These are phyloP conservation scores for Macrotis lagotis DNA, from an alignment of 2,113 vertebrate genomes.

Conservation along the genomic window DNA sequence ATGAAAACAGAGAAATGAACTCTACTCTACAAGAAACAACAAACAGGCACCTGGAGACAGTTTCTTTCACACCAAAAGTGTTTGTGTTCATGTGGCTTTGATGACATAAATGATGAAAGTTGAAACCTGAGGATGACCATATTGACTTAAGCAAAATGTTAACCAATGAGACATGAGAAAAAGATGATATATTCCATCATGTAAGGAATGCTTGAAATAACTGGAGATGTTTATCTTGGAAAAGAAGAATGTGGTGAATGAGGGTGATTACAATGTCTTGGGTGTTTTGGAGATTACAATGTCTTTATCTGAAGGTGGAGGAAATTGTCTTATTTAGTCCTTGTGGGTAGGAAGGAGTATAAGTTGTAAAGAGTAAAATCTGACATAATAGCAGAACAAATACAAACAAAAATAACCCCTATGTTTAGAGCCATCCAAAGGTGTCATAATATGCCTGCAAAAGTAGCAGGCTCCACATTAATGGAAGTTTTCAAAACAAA, in stretches of 20 bases:
- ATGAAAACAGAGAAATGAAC: background rate
- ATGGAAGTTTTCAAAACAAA: background rate
- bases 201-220: background rate
- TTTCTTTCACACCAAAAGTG: background rate
- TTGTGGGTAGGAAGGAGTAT: too few relatives aligned
- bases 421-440: background rate
- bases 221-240: background rate
- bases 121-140: background rate
- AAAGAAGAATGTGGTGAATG: background rate
- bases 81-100: background rate
- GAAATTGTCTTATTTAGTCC: too few relatives aligned
- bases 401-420: background rate
- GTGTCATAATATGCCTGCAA: too few relatives aligned
- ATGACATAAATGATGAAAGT: background rate
- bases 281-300: too few relatives aligned
- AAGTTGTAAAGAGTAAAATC: background rate
- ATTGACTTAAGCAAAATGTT: background rate
- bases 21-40: background rate
- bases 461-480: background rate
- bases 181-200: background rate
- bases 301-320: too few relatives aligned
- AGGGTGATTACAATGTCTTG: background rate
- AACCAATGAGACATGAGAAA: background rate
- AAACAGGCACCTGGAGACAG: background rate
- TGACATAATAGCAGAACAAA: background rate